Conservation (phyloP, 2,113 vertebrate genomes). For the Epinephelus lanceolatus region DNA sequence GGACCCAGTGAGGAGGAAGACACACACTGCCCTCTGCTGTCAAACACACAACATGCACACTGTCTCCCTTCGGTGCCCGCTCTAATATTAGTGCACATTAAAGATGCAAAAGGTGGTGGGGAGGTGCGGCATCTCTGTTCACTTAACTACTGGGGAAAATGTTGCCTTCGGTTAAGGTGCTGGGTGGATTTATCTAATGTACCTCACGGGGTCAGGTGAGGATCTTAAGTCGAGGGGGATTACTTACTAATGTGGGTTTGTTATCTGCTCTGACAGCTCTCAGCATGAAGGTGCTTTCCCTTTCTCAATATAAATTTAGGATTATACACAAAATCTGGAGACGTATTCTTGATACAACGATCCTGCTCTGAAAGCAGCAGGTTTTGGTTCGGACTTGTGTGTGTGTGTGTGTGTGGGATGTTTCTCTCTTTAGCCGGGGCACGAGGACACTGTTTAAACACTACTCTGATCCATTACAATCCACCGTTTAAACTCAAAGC, state of each 20-base stretch:
- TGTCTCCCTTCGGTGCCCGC: conserved; percentile 8
- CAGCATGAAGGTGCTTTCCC: conserved; percentile 33
- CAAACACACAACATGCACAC: conserved; percentile 58
- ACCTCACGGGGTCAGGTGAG: conserved; percentile 13
- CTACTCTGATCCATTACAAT: conserved; percentile 13
- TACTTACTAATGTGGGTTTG: conserved; percentile 29
- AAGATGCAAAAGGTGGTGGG: conserved; percentile 30
- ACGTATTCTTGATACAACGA: conserved; percentile 7
- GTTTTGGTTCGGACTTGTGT: conserved; percentile 8
- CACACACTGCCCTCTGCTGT: conserved; percentile 77
- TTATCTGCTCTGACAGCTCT: conserved; percentile 23
- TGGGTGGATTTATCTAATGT: conserved; percentile 18
- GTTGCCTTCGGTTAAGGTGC: conserved; percentile 31
- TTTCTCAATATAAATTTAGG: conserved; percentile 29
- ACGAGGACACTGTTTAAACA: conserved; percentile 14
- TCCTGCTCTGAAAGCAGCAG: conserved; percentile 19
- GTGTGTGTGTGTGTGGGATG: neutral
- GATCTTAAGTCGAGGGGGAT: conserved; percentile 6
- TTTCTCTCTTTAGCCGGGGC: neutral
- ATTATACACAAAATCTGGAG: conserved; percentile 15
- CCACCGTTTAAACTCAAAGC: neutral
- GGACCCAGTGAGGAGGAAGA: conserved; percentile 41
- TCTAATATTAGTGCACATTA: conserved; percentile 49
- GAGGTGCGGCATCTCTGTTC: neutral
- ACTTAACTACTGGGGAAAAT: conserved; percentile 18